Conservation (phyloP, 2,888 invertebrate genomes). For the Hypomecis atomaria region DNA sequence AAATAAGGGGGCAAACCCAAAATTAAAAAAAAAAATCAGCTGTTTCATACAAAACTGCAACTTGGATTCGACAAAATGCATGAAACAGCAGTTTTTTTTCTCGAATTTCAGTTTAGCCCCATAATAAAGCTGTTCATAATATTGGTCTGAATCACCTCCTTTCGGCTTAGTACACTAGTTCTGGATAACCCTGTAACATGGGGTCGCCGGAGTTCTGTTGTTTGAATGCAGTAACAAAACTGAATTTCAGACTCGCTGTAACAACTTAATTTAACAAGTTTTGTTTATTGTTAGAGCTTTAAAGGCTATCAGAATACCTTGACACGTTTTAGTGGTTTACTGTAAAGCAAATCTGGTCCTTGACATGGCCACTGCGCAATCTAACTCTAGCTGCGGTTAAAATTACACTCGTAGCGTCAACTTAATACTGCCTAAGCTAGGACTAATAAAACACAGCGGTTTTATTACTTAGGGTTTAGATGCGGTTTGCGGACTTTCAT, state of each 20-base stretch:
- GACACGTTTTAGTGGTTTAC: constrained; percentile 12
- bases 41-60: too few species aligned
- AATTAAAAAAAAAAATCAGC: too few species aligned
- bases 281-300: constrained; percentile 1
- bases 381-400: constrained; percentile 31
- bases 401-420: constrained; percentile 20
- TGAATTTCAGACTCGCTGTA: neutral
- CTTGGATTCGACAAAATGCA: too few species aligned
- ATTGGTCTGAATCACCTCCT: too few species aligned
- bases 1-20: too few species aligned
- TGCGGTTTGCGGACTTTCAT: constrained; percentile 9
- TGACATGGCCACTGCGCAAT: constrained; percentile 41
- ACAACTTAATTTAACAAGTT: neutral
- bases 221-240: neutral
- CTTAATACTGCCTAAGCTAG: constrained; percentile 14
- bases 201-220: too few species aligned
- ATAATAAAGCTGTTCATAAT: too few species aligned
- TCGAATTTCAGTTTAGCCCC: too few species aligned
- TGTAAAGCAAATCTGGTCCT: constrained; percentile 33
- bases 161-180: too few species aligned
- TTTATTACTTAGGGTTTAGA: constrained; percentile 1
- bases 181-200: too few species aligned
- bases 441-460: constrained; percentile 11
- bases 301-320: constrained; percentile 17
- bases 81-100: too few species aligned